Base-by-base conservation (phyloP, 2,888 invertebrate genomes). In the Ochropleura plecta region DNA sequence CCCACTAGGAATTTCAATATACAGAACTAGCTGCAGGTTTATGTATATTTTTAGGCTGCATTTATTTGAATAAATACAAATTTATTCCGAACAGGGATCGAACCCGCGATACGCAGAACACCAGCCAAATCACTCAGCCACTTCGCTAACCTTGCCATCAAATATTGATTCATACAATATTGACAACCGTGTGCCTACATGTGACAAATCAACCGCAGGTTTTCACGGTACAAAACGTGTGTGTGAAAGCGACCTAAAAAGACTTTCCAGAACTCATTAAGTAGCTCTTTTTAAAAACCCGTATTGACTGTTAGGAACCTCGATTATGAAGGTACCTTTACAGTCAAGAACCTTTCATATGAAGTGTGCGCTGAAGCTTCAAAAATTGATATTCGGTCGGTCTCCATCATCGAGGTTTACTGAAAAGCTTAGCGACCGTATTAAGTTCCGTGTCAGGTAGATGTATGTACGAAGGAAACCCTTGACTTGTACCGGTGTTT, bases 381-480 rank as follows among this genome's bases (percentile, higher is more conserved):
- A 85, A 89, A 90, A 91, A 91, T 90, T 90, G 89, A 91, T 91
- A 90, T 92, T 90, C 84, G 86, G 83, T 83, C 85, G 81, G 77
- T 81, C 81, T 81, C 76, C 79, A 78, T 82, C 86, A 76, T 78
- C 86, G 81, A 77, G 84, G 84, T 88, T 90, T 85, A 75, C 83
- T 72, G 77, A 81, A 82, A 76, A 76, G 82, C 82, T 85, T 83
- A 86, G 82, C 79, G 70, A 76, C 74, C 78, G 74, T 85, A 86
- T 81, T 85, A 82, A 78, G 57, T 82, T 80, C 59, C 70, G 62
- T 79, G 70, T 57, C 73, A 80, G 77, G 73, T 78, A 78, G 66
- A 76, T 78, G 55, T 73, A 75, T 69, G 49, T 30, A 30, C 67
- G 49, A 48, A 66, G 48, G 59, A 49, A 71, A 70, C 67, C 70